Percentiles rank a stretch among this genome's conserved stretches.
These are phyloP conservation scores for Eulithis prunata DNA, from an alignment of 2,888 invertebrate genomes.

Conservation along the genomic window DNA sequence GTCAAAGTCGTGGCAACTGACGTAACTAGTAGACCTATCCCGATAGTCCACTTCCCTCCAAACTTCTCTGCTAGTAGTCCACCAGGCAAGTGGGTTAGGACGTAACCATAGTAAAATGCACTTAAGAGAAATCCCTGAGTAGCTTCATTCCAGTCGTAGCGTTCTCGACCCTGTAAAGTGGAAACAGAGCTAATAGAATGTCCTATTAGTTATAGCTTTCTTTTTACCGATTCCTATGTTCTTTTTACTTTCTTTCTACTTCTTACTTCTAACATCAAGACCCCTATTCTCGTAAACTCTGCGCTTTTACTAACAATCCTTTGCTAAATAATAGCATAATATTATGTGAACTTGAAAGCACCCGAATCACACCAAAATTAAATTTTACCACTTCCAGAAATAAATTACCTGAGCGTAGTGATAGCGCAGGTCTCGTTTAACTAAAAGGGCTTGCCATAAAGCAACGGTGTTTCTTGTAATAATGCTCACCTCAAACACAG, in stretches of 20 bases:
- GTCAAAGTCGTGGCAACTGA: constrained; percentile 91
- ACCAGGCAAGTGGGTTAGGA: constrained; percentile 92
- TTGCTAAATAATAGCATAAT: no score
- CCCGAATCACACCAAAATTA: no score
- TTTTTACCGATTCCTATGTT: no score
- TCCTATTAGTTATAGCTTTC: no score
- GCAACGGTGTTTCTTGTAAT: not conserved
- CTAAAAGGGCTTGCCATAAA: not conserved
- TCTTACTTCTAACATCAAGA: no score
- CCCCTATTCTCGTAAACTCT: no score
- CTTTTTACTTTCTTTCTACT: no score
- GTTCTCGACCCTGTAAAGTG: constrained; percentile 58
- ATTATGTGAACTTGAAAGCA: no score
- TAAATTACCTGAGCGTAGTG: no score
- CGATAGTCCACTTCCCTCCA: constrained; percentile 93
- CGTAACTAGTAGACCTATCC: constrained; percentile 90
- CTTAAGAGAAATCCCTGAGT: constrained; percentile 90
- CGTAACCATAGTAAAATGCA: constrained; percentile 93
- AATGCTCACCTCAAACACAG: constrained; percentile 22
- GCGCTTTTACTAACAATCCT: no score
- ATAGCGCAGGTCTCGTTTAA: no score
- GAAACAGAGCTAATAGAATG: not conserved
- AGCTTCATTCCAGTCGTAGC: constrained; percentile 87
- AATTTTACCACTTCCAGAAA: no score
- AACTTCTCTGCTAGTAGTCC: constrained; percentile 91